Base-by-base conservation (phyloP, 2,113 vertebrate species). In the Neomonachus schauinslandi region DNA sequence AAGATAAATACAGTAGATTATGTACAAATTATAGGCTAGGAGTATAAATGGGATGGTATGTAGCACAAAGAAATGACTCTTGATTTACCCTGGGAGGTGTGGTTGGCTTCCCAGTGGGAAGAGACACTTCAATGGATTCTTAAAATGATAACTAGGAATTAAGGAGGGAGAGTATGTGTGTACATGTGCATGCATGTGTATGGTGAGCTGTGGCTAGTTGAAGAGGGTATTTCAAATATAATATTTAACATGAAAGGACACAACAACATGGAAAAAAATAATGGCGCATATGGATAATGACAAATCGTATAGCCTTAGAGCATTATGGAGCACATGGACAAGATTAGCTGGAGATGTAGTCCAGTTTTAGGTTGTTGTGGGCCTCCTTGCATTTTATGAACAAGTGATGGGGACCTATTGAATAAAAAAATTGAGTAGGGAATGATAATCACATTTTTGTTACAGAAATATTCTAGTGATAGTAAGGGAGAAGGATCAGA, bases 251-350 rank as follows among this genome's bases (percentile, higher is more conserved):
- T 15, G 9, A 65, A 77, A 71, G 5, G 8, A 39, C 11, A 71
- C 31, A 33, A 24, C 82, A 22, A 79, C 13, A 42, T 2, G 4
- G 51, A 71, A 33, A 59, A 59, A 72, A 51, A 7, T 11, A 77
- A 5, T 0, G 12, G 19, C 18, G 19, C 2, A 11, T 7, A 1
- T 7, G 18, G 22, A 7, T n/a, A 11, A 42, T 11, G n/a, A 31
- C 3, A 28, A 6, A 19, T 9, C 65, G 24, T 7, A 21, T 0
- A 67, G 21, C 26, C 53, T 0, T 8, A 21, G 53, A 11, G 7
- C 14, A 7, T 14, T 26, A 2, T 21, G 22, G 10, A 79, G 51
- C 2, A 31, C 3, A 4, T 28, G 13, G 42, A 5, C 26, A 36
- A 26, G 83, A 39, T 5, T 16, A 26, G 55, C 33, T 57, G 67